phyloP scores from a whole-genome alignment of 1,140 invertebrate genomes.

The Helicorthomorpha holstii region DNA sequence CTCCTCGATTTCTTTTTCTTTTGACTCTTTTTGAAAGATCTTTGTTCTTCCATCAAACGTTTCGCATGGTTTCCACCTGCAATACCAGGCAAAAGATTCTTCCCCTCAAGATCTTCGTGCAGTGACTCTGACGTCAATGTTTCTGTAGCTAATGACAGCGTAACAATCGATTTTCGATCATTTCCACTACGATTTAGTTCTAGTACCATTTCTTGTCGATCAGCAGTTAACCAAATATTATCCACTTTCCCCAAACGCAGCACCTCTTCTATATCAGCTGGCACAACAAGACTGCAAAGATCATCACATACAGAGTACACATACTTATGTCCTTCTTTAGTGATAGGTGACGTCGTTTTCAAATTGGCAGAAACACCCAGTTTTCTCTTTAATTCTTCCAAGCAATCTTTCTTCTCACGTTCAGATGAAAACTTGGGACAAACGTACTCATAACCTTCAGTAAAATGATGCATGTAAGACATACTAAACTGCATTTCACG shows the following conservation, averaged over 20 bases:
- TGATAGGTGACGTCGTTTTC: conserved; percentile 3
- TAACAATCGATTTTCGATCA: no score
- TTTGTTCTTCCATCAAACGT: background rate
- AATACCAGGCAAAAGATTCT: conserved; percentile 8
- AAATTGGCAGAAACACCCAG: background rate
- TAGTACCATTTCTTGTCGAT: conserved; percentile 50
- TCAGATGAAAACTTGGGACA: conserved; percentile 10
- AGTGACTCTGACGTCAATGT: conserved; percentile 4
- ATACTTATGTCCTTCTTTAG: conserved; percentile 26
- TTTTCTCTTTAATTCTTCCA: background rate
- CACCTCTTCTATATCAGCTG: conserved; percentile 51
- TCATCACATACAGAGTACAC: conserved; percentile 50
- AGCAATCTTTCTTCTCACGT: background rate
- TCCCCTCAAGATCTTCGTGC: conserved; percentile 27
- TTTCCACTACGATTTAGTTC: conserved; percentile 49
- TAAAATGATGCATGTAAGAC: conserved; percentile 5
- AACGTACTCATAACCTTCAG: conserved; percentile 1
- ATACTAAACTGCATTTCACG: conserved; percentile 1
- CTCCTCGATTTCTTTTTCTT: conserved; percentile 16
- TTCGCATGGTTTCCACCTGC: conserved; percentile 2
- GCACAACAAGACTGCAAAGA: conserved; percentile 53
- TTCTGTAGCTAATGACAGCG: conserved; percentile 36
- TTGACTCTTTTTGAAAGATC: conserved; percentile 46
- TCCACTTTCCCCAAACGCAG: conserved; percentile 55
- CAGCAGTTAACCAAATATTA: conserved; percentile 53